These are phyloP conservation scores for Aromia moschata DNA, from an alignment of 2,888 invertebrate species.

Conservation along the genomic window DNA sequence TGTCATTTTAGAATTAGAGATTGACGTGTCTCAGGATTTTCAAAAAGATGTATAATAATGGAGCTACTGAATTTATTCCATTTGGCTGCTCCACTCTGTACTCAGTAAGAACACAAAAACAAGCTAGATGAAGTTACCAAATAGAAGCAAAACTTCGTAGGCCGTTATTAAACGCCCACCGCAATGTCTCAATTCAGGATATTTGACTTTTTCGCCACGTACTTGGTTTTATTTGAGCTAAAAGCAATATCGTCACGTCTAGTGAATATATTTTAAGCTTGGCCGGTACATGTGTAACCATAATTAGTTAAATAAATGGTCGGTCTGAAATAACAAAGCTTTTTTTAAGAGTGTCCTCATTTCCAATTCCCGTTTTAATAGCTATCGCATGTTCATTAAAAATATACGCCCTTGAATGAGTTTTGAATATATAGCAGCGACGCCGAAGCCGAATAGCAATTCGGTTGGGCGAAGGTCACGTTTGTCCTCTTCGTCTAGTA, in stretches of 20 bases:
- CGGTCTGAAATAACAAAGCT: constrained; percentile 4
- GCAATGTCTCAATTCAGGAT: neutral
- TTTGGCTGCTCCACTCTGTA: no score
- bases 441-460: neutral
- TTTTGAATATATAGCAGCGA: constrained; percentile 10
- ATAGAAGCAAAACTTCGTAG: no score
- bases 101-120: no score
- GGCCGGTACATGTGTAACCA: neutral
- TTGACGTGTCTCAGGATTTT: no score
- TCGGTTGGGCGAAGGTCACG: neutral
- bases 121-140: no score
- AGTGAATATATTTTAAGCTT: constrained; percentile 12
- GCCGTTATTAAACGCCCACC: neutral
- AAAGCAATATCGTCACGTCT: constrained; percentile 7
- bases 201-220: neutral
- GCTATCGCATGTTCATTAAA: constrained; percentile 21
- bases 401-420: constrained; percentile 20
- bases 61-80: no score
- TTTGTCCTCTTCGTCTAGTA: neutral
- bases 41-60: no score
- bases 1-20: no score
- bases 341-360: constrained; percentile 22
- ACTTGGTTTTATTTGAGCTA: neutral
- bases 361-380: constrained; percentile 19
- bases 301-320: constrained; percentile 22